Base-by-base conservation (phyloP, 2,113 vertebrate species). In the Albula goreensis region DNA sequence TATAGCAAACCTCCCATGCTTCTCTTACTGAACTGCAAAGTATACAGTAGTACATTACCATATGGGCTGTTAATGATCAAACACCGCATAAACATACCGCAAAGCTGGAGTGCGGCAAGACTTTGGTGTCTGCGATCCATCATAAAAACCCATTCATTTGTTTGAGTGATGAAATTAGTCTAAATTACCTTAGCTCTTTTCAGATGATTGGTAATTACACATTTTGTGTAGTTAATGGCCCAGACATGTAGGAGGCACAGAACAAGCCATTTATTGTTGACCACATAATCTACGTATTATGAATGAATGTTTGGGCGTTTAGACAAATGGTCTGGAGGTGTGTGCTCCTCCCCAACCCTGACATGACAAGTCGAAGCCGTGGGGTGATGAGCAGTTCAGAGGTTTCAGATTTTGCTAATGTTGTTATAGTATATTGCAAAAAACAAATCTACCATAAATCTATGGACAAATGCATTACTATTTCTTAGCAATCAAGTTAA, bases 221-320 rank as follows among this genome's bases (percentile, higher is more conserved):
- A 74, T 79, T 84, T 60, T 56, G 52, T 60, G 17, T 60, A 49
- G 52, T 60, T 52, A 79, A 60, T 60, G 53, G 15, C 49, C 74
- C 52, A 79, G 19, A 79, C 53, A 80, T 48, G 74, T 79, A 60
- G 31, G 56, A 85, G 41, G 83, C 15, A 53, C 70, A 77, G 17
- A 70, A 56, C 83, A 78, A 78, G 17, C 52, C n/a, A 19, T 79
- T 50, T 56, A 57, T 80, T 80, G 77, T 80, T 80, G 84, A 56
- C 78, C 53, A 63, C 78, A 63, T 60, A 80, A 80, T 85, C 56
- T 85, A 63, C 50, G 78, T 60, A 85, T 57, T 85, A 78, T 22
- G 83, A 85, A 78, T 22, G 83, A 85, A 52, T 48, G 70, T 79
- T 51, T 79, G 83, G 84, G 84, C 41, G 84, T 79, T 49, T 80